Base-by-base conservation (phyloP, 1,140 invertebrate species). In the Cotesia glomerata region DNA sequence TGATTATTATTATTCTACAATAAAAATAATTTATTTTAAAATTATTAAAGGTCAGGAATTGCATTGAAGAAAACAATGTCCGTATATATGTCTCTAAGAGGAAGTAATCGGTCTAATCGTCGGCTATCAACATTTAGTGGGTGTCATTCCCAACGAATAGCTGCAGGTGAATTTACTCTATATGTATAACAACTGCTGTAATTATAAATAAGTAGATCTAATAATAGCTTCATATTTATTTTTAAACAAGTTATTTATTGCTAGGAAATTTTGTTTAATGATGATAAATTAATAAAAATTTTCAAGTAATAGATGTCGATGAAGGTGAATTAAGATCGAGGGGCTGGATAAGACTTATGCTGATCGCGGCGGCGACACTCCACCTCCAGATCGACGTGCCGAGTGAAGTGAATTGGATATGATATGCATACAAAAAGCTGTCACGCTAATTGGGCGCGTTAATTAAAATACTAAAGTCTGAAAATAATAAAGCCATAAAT, bases 61-160 rank as follows among this genome's bases (percentile, higher is more conserved):
- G 89, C 88, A 5, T 75, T 91, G 72, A 80, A 87, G n/a, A 91
- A 91, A 79, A 89, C 88, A 9, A 81, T 91, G 32, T 86, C 88
- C 32, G 87, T 89, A 0, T 90, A 90, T 72, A 82, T 90, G 74
- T 89, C 88, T 0, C 78, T 88, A 16, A 84, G 90, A 39, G 84
- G 84, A 36, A 82, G 83, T 5, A 86, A 89, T 45, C 80, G 86
- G 74, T 83, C 81, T 32, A 86, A 82, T 0, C 86, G 86, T 66
- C 84, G 88, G 26, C 86, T 87, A 45, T 89, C 88, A 3, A 85
- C 87, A 51, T 82, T 87, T 34, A 89, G 85, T 56, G 85, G 81
- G 16, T 84, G 77, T 64, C 84, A 85, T 4, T 73, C 82, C 7
- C 82, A 82, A n/a, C 76, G 80, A 66, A 78, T 84, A 65, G 75